phyloP scores from a whole-genome alignment of 2,113 vertebrate species.

The Osmerus eperlanus region DNA sequence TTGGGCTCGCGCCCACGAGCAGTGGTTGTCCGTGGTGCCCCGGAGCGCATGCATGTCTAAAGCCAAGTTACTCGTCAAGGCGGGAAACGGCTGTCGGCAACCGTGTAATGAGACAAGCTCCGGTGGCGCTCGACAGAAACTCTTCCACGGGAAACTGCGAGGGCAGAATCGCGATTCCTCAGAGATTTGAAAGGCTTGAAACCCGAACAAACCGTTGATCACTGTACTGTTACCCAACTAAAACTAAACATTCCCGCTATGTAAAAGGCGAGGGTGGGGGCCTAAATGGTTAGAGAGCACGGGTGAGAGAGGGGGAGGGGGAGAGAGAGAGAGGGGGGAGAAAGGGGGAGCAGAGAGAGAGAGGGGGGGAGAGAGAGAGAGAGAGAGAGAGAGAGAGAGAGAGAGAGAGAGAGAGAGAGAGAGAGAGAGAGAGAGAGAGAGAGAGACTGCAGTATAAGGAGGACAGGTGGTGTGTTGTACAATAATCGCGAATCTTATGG shows the following conservation, averaged over 20 bases:
- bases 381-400: not conserved
- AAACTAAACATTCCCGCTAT: not conserved
- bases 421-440: not conserved
- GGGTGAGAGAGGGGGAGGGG: not conserved
- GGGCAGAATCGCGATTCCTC: too few relatives aligned
- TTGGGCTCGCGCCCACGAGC: too few relatives aligned
- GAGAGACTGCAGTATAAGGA: not conserved
- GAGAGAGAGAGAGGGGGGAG: not conserved
- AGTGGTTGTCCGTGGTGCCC: too few relatives aligned
- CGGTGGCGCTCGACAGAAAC: not conserved
- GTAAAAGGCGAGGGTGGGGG: not conserved
- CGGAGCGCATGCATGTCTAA: too few relatives aligned
- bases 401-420: not conserved
- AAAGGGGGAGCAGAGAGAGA: not conserved
- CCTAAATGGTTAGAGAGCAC: not conserved
- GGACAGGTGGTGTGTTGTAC: not conserved
- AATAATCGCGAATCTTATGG: not conserved
- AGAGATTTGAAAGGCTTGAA: too few relatives aligned
- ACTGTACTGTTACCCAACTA: not conserved
- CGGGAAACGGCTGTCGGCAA: not conserved
- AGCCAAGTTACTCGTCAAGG: too few relatives aligned
- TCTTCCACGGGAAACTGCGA: not conserved
- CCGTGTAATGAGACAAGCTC: not conserved
- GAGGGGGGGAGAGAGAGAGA: not conserved
- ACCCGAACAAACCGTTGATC: too few relatives aligned